A percentile compares a stretch with the other conserved stretches of the same genome.
Evolutionary conservation across 2,113 vertebrate genomes (phyloP).

Genomic region (Mirza zaza): DNA sequence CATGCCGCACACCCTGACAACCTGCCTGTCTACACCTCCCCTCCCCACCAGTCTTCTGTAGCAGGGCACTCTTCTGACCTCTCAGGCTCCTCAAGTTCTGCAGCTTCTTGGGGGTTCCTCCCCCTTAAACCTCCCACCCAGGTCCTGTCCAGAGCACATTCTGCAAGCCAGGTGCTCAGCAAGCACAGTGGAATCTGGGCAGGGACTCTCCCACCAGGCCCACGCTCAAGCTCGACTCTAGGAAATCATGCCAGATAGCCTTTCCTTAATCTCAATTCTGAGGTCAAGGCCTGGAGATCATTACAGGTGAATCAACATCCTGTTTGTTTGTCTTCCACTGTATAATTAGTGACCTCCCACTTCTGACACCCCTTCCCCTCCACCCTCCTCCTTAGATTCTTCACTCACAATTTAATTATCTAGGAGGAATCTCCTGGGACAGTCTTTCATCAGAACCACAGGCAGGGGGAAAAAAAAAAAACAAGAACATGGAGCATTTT

Average conservation of each 20-base stretch:
- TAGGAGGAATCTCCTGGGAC: not conserved
- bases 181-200: not conserved
- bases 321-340: slow-evolving; percentile 54
- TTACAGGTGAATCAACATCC: slow-evolving; percentile 67
- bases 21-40: not conserved
- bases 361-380: not conserved
- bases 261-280: not conserved
- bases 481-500: not conserved
- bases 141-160: not conserved
- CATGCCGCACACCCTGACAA: not conserved
- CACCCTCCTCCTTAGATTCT: not conserved
- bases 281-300: not conserved
- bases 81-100: not conserved
- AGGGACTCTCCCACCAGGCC: not conserved
- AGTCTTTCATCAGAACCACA: slow-evolving; percentile 18
- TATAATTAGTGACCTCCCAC: slow-evolving; percentile 2
- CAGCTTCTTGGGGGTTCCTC: not conserved
- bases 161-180: not conserved
- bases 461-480: too few relatives aligned
- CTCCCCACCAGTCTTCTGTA: not conserved
- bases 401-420: not conserved
- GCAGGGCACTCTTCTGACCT: not conserved
- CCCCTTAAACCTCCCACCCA: not conserved
- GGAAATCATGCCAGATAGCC: not conserved
- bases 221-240: not conserved